Conservation (phyloP, 2,888 invertebrate species). For the Synanthedon formicaeformis region DNA sequence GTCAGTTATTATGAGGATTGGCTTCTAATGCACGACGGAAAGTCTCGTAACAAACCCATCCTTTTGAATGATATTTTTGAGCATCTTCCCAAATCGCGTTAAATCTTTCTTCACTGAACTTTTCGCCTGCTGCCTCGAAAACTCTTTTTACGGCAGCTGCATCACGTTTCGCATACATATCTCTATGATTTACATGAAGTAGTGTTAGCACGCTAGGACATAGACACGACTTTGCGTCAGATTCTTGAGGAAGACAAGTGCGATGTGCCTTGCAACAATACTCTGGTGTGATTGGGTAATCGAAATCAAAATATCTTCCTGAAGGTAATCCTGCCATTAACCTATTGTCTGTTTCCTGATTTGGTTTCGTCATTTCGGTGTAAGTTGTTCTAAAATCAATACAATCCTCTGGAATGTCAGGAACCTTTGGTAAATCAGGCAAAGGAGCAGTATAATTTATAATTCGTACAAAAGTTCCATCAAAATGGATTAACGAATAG, state of each 20-base stretch:
- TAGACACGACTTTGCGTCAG: conserved; percentile 38
- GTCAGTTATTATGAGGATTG: conserved; percentile 2
- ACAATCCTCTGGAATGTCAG: conserved; percentile 38
- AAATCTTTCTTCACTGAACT: conserved; percentile 59
- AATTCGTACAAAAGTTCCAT: conserved; percentile 57
- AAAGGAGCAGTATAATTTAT: conserved; percentile 52
- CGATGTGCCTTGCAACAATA: conserved; percentile 31
- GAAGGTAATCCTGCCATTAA: conserved; percentile 49
- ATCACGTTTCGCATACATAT: conserved; percentile 48
- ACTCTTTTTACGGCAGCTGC: conserved; percentile 41
- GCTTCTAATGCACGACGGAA: conserved; percentile 40
- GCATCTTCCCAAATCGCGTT: conserved; percentile 63
- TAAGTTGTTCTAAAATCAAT: conserved; percentile 50
- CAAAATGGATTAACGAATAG: too few species aligned
- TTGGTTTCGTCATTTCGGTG: conserved; percentile 47
- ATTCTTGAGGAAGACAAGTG: conserved; percentile 41
- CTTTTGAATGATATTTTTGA: conserved; percentile 54
- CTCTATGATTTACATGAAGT: conserved; percentile 41
- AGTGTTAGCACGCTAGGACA: conserved; percentile 40
- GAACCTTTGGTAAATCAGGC: conserved; percentile 48
- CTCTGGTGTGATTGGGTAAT: conserved; percentile 42
- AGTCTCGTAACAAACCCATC: conserved; percentile 68
- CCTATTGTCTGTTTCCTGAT: conserved; percentile 21
- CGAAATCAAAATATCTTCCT: conserved; percentile 48
- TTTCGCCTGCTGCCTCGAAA: conserved; percentile 65